Evolutionary conservation across 2,888 invertebrate species (phyloP).

Genomic region (Pelosia muscerda): DNA sequence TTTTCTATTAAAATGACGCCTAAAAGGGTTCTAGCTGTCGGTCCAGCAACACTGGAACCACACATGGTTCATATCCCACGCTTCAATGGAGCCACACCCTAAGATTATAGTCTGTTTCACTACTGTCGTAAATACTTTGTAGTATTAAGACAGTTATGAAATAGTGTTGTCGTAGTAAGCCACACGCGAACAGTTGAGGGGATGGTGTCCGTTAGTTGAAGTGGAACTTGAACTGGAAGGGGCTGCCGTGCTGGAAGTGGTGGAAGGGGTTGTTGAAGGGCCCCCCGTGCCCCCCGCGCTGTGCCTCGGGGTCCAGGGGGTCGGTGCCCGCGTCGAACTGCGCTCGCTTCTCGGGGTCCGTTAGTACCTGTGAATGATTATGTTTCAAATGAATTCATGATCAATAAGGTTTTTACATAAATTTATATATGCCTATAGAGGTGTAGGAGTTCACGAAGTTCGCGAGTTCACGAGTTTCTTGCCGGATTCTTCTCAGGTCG

Average conservation of each 20-base stretch:
- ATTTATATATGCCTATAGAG: no score
- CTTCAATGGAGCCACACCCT: neutral
- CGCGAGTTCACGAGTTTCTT: no score
- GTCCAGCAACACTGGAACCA: slow-evolving; percentile 1
- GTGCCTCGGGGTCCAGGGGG: slow-evolving; percentile 97
- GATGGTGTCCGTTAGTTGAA: slow-evolving; percentile 89
- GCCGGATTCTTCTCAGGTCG: no score
- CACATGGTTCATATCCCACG: neutral
- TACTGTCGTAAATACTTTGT: neutral
- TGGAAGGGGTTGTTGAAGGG: slow-evolving; percentile 92
- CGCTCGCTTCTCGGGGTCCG: slow-evolving; percentile 96
- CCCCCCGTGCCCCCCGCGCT: slow-evolving; percentile 78
- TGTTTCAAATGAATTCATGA: no score
- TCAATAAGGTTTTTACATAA: neutral
- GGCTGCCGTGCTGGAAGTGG: slow-evolving; percentile 94
- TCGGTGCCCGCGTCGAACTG: slow-evolving; percentile 98
- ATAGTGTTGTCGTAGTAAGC: neutral
- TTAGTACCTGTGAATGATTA: slow-evolving; percentile 86
- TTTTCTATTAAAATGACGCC: neutral
- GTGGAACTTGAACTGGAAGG: slow-evolving; percentile 99
- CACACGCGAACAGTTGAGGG: neutral
- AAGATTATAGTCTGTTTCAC: neutral
- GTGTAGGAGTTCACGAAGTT: no score
- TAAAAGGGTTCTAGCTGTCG: neutral
- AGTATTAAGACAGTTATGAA: neutral